These are phyloP conservation scores for Argyrosomus japonicus DNA, from an alignment of 2,113 vertebrate genomes.

Conservation along the genomic window DNA sequence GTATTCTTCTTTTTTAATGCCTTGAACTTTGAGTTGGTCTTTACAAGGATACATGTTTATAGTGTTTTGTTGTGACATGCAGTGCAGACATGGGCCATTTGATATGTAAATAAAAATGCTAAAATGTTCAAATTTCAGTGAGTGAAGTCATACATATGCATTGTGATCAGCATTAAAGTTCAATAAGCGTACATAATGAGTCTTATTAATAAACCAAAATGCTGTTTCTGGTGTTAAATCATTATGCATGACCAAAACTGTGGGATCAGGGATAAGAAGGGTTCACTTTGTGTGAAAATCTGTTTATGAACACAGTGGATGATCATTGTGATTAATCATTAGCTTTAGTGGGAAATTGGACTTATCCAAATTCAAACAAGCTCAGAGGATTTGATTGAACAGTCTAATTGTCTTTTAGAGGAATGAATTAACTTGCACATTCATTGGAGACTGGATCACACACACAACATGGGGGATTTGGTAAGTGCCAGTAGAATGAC, in stretches of 20 bases:
- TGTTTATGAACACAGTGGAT: slow-evolving; percentile 32
- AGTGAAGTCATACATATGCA: slow-evolving; percentile 13
- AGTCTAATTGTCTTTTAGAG: slow-evolving; percentile 71
- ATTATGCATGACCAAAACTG: neutral
- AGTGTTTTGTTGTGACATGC: neutral
- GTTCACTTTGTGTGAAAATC: neutral
- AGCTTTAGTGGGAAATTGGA: slow-evolving; percentile 46
- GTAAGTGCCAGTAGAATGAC: slow-evolving; percentile 37
- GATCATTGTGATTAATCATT: slow-evolving; percentile 58
- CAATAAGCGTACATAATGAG: slow-evolving; percentile 22
- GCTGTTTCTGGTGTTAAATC: slow-evolving; percentile 6
- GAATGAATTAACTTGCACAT: slow-evolving; percentile 54
- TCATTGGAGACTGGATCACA: slow-evolving; percentile 56
- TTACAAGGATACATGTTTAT: neutral
- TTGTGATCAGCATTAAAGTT: slow-evolving; percentile 22
- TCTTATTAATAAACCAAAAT: slow-evolving; percentile 25
- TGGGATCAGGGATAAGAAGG: neutral
- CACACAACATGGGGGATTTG: slow-evolving; percentile 37
- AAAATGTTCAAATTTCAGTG: neutral
- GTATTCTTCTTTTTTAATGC: neutral
- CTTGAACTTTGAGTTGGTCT: slow-evolving; percentile 6
- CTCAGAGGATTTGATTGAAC: slow-evolving; percentile 62
- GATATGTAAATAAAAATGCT: slow-evolving; percentile 35
- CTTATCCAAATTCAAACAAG: slow-evolving; percentile 48
- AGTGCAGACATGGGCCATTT: neutral